Conservation (phyloP, 2,888 invertebrate species). For the Pedicia rivosa region DNA sequence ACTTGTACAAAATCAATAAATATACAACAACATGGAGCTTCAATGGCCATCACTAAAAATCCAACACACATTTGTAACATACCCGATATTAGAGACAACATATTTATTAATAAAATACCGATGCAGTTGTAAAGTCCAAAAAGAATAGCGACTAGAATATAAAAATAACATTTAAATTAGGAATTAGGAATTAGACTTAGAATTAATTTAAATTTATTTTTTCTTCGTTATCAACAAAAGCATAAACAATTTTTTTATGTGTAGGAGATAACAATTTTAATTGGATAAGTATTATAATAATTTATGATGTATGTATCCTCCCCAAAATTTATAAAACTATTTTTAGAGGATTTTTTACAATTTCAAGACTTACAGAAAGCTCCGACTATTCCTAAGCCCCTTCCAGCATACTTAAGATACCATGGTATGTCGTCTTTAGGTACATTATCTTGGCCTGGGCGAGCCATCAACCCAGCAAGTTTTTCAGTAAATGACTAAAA, state of each 20-base stretch:
- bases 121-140: conserved; percentile 63
- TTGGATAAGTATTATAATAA: no score
- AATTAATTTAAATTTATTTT: no score
- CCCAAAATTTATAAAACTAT: not conserved
- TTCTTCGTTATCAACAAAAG: no score
- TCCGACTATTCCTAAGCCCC: conserved; percentile 69
- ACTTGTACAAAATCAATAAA: conserved; percentile 89
- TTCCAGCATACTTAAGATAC: conserved; percentile 78
- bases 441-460: conserved; percentile 61
- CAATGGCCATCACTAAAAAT: conserved; percentile 72
- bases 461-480: conserved; percentile 60
- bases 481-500: conserved; percentile 61
- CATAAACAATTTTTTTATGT: no score
- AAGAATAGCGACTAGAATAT: conserved; percentile 63
- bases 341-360: conserved; percentile 8
- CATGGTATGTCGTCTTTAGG: conserved; percentile 72
- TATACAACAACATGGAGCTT: conserved; percentile 94
- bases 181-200: no score
- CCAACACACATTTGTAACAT: conserved; percentile 81
- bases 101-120: conserved; percentile 42
- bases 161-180: no score
- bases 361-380: conserved; percentile 54
- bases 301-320: no score
- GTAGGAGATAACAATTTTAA: no score
- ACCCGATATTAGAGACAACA: conserved; percentile 56